Conservation (phyloP, 2,888 invertebrate genomes). For the Thysanoteuthis rhombus region DNA sequence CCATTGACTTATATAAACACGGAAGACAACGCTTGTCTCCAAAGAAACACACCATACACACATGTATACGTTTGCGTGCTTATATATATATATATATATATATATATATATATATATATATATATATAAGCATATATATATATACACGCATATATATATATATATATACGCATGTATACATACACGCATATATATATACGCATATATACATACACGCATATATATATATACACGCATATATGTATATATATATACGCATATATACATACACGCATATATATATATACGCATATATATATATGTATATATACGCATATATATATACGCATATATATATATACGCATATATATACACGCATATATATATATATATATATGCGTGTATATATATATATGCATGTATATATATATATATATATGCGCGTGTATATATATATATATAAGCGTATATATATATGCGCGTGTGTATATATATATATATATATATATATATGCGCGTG, state of each 20-base stretch:
- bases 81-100: neutral
- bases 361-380: neutral
- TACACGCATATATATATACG: fast-evolving
- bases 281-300: neutral
- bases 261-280: neutral
- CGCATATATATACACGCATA: neutral
- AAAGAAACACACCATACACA: too few species aligned
- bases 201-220: neutral
- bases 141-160: neutral
- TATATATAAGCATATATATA: neutral
- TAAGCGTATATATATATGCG: neutral
- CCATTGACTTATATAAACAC: too few species aligned
- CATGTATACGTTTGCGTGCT: too few species aligned
- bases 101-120: too few species aligned
- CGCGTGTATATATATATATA: neutral
- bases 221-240: neutral
- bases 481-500: neutral
- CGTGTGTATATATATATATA: neutral
- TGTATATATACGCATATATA: neutral
- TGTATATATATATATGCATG: neutral
- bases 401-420: neutral
- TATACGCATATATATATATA: neutral
- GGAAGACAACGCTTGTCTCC: too few species aligned
- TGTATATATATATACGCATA: neutral
- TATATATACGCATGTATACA: neutral